phyloP scores from a whole-genome alignment of 2,113 vertebrate species.

The Colossoma macropomum region DNA sequence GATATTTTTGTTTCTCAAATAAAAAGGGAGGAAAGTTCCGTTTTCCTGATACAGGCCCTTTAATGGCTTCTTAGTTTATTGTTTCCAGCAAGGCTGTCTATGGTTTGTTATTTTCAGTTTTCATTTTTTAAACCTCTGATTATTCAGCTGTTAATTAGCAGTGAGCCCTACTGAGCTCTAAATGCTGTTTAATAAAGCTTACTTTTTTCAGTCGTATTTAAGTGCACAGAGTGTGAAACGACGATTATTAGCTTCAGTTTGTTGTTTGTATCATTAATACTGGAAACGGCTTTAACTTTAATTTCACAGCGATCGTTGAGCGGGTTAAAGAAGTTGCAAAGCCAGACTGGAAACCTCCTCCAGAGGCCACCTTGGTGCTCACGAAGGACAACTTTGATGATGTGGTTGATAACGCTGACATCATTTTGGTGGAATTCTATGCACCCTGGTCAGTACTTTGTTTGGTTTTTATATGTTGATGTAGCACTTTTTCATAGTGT shows the following conservation, averaged over 20 bases:
- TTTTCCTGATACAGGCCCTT: too few relatives aligned
- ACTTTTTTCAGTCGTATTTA: too few relatives aligned
- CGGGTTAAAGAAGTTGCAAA: conserved; percentile 89
- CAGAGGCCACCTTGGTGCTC: conserved; percentile 90
- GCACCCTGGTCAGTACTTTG: conserved; percentile 89
- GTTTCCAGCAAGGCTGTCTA: too few relatives aligned
- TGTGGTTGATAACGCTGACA: conserved; percentile 86
- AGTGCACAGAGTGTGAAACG: too few relatives aligned
- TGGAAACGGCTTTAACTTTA: conserved; percentile 4
- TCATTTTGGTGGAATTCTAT: conserved; percentile 98
- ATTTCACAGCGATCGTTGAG: conserved; percentile 85
- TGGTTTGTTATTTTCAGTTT: too few relatives aligned
- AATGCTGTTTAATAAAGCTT: too few relatives aligned
- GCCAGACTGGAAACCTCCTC: conserved; percentile 91
- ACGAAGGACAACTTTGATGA: conserved; percentile 93
- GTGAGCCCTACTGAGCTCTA: too few relatives aligned
- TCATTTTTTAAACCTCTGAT: too few relatives aligned
- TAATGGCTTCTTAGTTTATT: too few relatives aligned
- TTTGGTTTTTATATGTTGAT: background rate
- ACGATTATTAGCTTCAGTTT: background rate
- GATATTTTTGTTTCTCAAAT: too few relatives aligned
- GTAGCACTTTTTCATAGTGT: background rate
- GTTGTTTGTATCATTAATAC: background rate
- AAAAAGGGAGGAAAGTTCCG: too few relatives aligned
- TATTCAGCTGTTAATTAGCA: too few relatives aligned